Evolutionary conservation across 2,113 vertebrate genomes (phyloP).

Genomic region (Ursus arctos): DNA sequence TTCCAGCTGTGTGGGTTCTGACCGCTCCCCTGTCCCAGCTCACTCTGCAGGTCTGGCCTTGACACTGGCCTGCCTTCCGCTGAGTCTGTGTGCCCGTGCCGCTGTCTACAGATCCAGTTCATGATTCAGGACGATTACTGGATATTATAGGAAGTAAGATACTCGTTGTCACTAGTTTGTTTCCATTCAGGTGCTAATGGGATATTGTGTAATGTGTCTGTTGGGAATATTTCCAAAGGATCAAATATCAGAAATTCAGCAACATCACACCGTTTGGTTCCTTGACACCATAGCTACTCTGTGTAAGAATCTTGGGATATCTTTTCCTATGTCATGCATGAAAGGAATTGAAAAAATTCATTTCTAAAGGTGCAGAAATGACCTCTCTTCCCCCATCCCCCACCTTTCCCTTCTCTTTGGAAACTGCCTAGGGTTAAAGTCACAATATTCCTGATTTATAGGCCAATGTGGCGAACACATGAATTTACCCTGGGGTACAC

Average conservation of each 20-base stretch:
- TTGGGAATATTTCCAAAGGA: constrained; percentile 50
- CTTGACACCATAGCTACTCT: neutral
- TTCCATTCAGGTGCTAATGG: constrained; percentile 42
- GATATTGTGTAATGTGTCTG: neutral
- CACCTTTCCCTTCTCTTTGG: neutral
- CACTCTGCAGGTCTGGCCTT: neutral
- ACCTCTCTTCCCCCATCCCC: neutral
- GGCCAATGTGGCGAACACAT: neutral
- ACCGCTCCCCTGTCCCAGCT: neutral
- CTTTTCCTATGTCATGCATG: constrained; percentile 17
- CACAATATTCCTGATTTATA: neutral
- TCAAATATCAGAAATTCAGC: constrained; percentile 59
- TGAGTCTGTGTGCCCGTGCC: neutral
- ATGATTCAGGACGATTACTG: constrained; percentile 10
- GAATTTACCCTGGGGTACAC: neutral
- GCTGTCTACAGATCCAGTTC: neutral
- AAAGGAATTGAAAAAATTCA: neutral
- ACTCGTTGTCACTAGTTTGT: neutral
- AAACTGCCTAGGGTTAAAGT: neutral
- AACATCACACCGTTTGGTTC: constrained; percentile 14
- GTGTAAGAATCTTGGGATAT: neutral
- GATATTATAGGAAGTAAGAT: constrained; percentile 48
- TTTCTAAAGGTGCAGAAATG: neutral
- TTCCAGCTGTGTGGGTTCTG: neutral
- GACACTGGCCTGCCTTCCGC: neutral